These are phyloP conservation scores for Serranochromis macrocephalus DNA, from an alignment of 2,113 vertebrate species.

Conservation along the genomic window DNA sequence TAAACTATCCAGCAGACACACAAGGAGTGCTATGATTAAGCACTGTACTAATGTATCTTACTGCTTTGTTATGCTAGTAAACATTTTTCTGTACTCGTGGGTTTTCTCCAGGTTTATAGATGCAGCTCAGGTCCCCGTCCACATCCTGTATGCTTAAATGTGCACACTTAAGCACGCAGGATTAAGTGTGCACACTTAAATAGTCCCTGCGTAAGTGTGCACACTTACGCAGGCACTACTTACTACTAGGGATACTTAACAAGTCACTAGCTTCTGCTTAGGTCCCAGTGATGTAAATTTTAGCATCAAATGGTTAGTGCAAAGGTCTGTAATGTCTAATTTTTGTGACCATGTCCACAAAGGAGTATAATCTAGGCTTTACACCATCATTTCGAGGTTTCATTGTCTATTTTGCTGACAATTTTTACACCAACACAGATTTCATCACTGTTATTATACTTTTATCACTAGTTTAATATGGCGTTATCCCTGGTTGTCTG, in stretches of 20 bases:
- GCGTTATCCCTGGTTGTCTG: not conserved
- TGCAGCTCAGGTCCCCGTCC: not conserved
- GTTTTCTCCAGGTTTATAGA: not conserved
- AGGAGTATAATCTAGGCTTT: not conserved
- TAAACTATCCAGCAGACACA: not conserved
- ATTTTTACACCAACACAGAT: not conserved
- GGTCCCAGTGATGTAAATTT: not conserved
- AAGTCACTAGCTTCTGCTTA: not conserved
- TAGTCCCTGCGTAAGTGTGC: not conserved
- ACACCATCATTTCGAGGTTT: not conserved
- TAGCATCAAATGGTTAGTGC: not conserved
- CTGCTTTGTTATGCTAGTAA: not conserved
- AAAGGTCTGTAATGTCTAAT: not conserved
- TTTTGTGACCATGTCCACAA: not conserved
- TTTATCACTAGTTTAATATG: not conserved
- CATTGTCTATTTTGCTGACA: not conserved
- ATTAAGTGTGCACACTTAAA: not conserved
- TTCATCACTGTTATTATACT: not conserved
- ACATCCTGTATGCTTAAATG: not conserved
- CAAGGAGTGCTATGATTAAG: not conserved
- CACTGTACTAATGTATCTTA: not conserved
- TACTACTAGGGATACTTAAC: not conserved
- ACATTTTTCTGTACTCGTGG: not conserved
- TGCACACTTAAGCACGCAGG: not conserved
- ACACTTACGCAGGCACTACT: not conserved